These are phyloP conservation scores for Thera obeliscata DNA, from an alignment of 2,888 invertebrate species.

Conservation along the genomic window DNA sequence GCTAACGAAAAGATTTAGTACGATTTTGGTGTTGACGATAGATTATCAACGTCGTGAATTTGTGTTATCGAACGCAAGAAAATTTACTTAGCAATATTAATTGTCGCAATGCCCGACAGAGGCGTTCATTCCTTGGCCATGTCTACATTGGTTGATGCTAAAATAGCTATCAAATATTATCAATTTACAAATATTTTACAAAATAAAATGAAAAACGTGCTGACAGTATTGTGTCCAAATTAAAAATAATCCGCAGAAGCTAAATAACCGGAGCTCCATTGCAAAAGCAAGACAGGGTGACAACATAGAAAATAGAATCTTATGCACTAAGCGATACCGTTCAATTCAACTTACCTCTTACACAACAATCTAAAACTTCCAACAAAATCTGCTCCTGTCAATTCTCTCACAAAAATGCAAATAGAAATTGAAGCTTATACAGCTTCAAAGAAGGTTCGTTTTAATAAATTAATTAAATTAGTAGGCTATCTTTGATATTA, in stretches of 20 bases:
- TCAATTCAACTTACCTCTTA: constrained; percentile 55
- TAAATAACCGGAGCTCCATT: constrained; percentile 42
- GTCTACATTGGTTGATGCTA: not conserved
- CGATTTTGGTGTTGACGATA: no score
- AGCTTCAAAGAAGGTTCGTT: constrained; percentile 51
- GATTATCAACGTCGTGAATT: no score
- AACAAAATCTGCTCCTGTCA: constrained; percentile 31
- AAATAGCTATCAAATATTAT: not conserved
- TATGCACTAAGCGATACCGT: constrained; percentile 51
- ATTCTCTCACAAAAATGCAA: constrained; percentile 43
- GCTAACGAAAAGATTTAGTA: no score
- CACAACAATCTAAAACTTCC: constrained; percentile 28
- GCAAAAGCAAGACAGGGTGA: constrained; percentile 73
- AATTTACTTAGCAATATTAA: no score
- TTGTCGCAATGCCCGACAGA: no score
- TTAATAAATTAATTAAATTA: constrained; percentile 47
- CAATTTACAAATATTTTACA: constrained; percentile 39
- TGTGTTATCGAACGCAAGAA: no score
- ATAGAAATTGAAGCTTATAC: constrained; percentile 60
- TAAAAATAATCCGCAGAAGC: constrained; percentile 33
- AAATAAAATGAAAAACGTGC: constrained; percentile 38
- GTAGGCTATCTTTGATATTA: constrained; percentile 79
- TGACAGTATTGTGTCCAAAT: constrained; percentile 32
- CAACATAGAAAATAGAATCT: constrained; percentile 45
- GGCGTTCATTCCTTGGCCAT: no score